Percentiles rank a stretch among this genome's conserved stretches.
Evolutionary conservation across 2,797 vertebrate species (phyloP).

Genomic region (Siniperca scherzeri): DNA sequence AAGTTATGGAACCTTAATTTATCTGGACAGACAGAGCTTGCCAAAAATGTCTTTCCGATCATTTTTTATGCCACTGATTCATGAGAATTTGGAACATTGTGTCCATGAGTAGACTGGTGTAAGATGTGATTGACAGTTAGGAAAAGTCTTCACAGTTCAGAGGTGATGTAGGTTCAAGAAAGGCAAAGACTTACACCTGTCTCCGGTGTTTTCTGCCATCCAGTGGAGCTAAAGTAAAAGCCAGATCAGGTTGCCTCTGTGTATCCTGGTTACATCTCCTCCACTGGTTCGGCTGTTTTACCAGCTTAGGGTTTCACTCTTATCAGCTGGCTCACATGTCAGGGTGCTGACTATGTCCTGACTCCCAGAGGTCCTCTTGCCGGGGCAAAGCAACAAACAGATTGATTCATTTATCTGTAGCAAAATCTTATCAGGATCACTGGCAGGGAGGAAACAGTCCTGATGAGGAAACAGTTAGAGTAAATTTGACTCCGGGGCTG

Average conservation of each 20-base stretch:
- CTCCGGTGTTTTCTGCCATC: conserved; percentile 57
- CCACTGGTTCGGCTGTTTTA: conserved; percentile 57
- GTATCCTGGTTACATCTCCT: conserved; percentile 58
- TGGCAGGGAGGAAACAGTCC: conserved; percentile 49
- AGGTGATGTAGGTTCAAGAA: conserved; percentile 58
- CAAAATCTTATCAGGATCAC: conserved; percentile 51
- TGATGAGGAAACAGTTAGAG: conserved; percentile 19
- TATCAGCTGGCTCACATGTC: conserved; percentile 79
- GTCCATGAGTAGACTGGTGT: background rate
- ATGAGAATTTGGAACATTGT: background rate
- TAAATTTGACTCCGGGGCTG: conserved; percentile 4
- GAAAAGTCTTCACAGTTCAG: conserved; percentile 56
- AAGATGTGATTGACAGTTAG: conserved; percentile 32
- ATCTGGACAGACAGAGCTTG: background rate
- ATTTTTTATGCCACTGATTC: background rate
- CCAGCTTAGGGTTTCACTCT: conserved; percentile 81
- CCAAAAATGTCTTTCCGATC: background rate
- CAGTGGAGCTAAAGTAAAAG: conserved; percentile 63
- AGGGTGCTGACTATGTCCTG: conserved; percentile 27
- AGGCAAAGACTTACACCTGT: conserved; percentile 63
- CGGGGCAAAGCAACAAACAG: conserved; percentile 31
- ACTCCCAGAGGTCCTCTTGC: conserved; percentile 45
- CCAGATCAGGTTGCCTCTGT: conserved; percentile 67
- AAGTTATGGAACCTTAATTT: background rate
- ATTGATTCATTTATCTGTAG: conserved; percentile 52